Base-by-base conservation (phyloP, 2,113 vertebrate species). In the Poicephalus meyeri region DNA sequence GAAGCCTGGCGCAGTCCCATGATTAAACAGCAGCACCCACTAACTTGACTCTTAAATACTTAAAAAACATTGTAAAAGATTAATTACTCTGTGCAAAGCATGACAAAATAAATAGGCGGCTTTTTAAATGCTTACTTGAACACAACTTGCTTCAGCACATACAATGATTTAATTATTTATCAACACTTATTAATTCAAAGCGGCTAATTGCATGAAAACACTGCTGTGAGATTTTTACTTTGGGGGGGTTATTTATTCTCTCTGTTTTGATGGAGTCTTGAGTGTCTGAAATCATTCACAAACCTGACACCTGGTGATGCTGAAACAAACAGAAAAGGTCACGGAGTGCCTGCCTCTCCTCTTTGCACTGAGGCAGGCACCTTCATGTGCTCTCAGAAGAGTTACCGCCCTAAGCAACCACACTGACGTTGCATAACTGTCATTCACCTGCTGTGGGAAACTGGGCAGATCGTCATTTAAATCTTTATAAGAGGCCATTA, bases 1-100 rank as follows among this genome's bases (percentile, higher is more conserved):
- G 74, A 91, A 82, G 19, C 80, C 80, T 91, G 44, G 44, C 93
- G 86, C 80, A 82, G 73, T 81, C 78, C 89, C 33, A 28, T 77
- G 66, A 73, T 92, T 92, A 92, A 87, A 91, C 37, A 89, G 80
- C 66, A 87, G 66, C 28, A 7, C 88, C 88, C 83, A 87, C 70
- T 91, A 93, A 61, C 70, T 86, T 92, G 91, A 86, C 80, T 93
- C 58, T 85, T 94, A 89, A 94, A 94, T 96, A 93, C 95, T 96
- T 97, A 37, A 92, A 94, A 96, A 95, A 79, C 52, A 80, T 46
- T 82, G 91, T 97, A 96, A 96, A 96, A 95, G 56, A 95, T 96
- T 95, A 93, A 96, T 95, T 95, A 89, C 91, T 87, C 52, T 77
- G n/a, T 92, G 49, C 73, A 50, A 84, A 58, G 91, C 88, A 52